Evolutionary conservation across 2,888 invertebrate species (phyloP).

Genomic region (Mesorhabditis belari): DNA sequence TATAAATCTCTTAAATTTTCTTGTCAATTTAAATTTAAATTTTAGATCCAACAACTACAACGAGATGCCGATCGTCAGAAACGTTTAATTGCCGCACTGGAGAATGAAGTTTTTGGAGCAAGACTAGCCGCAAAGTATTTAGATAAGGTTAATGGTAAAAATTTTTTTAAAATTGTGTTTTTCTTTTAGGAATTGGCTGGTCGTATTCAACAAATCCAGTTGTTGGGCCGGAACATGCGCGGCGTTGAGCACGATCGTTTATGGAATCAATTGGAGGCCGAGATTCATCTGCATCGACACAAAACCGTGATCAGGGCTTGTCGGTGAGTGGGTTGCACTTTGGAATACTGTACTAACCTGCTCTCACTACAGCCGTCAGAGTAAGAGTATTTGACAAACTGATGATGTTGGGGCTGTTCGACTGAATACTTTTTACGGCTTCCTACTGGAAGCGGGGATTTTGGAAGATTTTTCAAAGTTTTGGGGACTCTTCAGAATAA

Average conservation of each 20-base stretch:
- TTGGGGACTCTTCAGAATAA: too few relatives aligned
- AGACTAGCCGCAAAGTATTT: conserved; percentile 77
- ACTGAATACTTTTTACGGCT: too few relatives aligned
- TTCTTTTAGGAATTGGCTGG: conserved; percentile 43
- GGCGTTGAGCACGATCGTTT: conserved; percentile 72
- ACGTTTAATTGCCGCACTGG: conserved; percentile 66
- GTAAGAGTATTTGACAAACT: too few relatives aligned
- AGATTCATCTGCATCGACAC: conserved; percentile 76
- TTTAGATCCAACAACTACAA: conserved; percentile 64
- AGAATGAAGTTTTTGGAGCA: conserved; percentile 77
- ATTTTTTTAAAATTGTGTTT: conserved; percentile 59
- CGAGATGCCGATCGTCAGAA: conserved; percentile 56
- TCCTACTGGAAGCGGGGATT: too few relatives aligned
- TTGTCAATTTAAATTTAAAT: too few relatives aligned
- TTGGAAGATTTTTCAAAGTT: too few relatives aligned
- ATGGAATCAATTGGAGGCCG: conserved; percentile 75
- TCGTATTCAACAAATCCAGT: conserved; percentile 73
- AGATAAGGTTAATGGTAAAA: conserved; percentile 70
- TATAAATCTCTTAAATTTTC: not conserved
- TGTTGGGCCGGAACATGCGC: conserved; percentile 73
- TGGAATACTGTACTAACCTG: not conserved
- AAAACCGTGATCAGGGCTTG: conserved; percentile 69
- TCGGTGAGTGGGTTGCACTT: conserved; percentile 44
- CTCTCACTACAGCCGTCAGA: not conserved
- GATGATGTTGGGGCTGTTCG: too few relatives aligned